phyloP scores from a whole-genome alignment of 35 echinoderm and acorn worm species.

The Ptychodera flava region DNA sequence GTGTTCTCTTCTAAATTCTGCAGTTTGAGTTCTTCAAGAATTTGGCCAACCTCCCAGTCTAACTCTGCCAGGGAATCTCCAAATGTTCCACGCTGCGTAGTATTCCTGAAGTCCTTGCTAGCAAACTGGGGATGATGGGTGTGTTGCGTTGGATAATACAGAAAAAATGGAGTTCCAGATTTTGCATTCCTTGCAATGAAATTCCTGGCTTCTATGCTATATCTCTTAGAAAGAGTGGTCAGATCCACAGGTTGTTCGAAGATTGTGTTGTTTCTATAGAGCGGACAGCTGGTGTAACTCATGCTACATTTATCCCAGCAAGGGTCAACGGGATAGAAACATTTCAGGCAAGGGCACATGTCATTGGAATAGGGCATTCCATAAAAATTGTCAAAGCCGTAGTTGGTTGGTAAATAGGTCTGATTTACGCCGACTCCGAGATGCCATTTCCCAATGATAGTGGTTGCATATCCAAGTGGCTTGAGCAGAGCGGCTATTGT shows the following conservation, averaged over 20 bases:
- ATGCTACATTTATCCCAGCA: conserved; percentile 40
- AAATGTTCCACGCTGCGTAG: conserved; percentile 56
- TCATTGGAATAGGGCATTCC: conserved; percentile 71
- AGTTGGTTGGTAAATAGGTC: conserved; percentile 49
- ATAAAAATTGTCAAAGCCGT: conserved; percentile 65
- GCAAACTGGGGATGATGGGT: conserved; percentile 77
- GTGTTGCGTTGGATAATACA: conserved; percentile 76
- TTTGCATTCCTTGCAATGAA: conserved; percentile 48
- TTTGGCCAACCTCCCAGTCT: conserved; percentile 61
- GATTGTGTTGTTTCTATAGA: conserved; percentile 42
- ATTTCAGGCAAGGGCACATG: conserved; percentile 65
- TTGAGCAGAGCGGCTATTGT: conserved; percentile 59
- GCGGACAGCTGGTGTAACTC: conserved; percentile 34
- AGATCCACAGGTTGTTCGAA: conserved; percentile 73
- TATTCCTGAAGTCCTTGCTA: conserved; percentile 48
- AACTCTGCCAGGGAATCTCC: conserved; percentile 63
- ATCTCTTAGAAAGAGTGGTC: conserved; percentile 37
- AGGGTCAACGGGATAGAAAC: conserved; percentile 62
- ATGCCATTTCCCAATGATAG: conserved; percentile 78
- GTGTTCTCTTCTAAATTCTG: conserved; percentile 50
- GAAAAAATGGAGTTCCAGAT: conserved; percentile 51
- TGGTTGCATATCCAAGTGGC: conserved; percentile 48
- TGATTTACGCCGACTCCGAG: conserved; percentile 58
- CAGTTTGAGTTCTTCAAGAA: conserved; percentile 41
- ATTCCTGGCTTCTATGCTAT: conserved; percentile 14